These are phyloP conservation scores for Danio jaintianensis DNA, from an alignment of 2,797 vertebrate species.

Conservation along the genomic window DNA sequence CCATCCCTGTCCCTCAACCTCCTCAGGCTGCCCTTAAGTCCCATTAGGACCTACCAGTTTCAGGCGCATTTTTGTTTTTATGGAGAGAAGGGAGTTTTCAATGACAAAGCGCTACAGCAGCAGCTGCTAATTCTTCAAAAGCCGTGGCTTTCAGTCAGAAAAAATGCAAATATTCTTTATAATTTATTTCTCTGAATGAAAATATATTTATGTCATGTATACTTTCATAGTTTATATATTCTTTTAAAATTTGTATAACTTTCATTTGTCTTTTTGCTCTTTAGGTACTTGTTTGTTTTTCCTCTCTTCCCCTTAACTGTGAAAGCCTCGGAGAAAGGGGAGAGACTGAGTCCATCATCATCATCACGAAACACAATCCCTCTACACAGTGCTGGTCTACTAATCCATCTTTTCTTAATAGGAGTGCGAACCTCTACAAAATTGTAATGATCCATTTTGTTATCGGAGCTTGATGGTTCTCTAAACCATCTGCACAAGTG, in stretches of 20 bases:
- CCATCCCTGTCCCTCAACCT: conserved; percentile 38
- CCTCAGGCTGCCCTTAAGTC: conserved; percentile 54
- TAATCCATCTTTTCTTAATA: conserved; percentile 57
- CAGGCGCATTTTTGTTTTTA: conserved; percentile 63
- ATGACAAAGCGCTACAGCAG: conserved; percentile 65
- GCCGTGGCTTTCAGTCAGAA: conserved; percentile 74
- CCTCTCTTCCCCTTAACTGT: conserved; percentile 48
- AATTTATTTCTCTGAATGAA: conserved; percentile 87
- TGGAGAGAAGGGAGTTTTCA: conserved; percentile 66
- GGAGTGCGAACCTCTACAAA: conserved; percentile 56
- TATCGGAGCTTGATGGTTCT: conserved; percentile 58
- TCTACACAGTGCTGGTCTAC: conserved; percentile 63
- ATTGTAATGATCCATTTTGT: conserved; percentile 53
- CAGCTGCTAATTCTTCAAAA: conserved; percentile 70
- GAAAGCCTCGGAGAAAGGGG: conserved; percentile 66
- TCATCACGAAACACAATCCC: conserved; percentile 55
- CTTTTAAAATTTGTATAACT: conserved; percentile 59
- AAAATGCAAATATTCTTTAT: conserved; percentile 80
- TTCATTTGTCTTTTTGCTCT: conserved; percentile 51
- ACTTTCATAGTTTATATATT: conserved; percentile 71
- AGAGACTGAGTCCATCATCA: conserved; percentile 64
- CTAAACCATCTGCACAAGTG: conserved; percentile 10
- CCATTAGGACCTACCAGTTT: conserved; percentile 59
- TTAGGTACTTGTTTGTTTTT: conserved; percentile 39
- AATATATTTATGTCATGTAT: conserved; percentile 86